Evolutionary conservation across 2,888 invertebrate genomes (phyloP).

Genomic region (Xestia ashworthii): DNA sequence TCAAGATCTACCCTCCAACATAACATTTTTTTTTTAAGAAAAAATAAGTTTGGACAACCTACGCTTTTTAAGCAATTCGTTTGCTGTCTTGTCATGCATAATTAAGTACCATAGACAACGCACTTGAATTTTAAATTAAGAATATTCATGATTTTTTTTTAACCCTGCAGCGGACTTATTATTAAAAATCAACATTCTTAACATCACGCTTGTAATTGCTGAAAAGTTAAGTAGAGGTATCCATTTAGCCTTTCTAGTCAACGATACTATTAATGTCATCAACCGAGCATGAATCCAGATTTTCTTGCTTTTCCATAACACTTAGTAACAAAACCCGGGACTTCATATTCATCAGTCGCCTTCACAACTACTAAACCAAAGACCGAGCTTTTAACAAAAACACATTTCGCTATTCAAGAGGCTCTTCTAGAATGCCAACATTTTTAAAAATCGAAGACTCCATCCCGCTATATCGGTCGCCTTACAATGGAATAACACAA

Average conservation of each 20-base stretch:
- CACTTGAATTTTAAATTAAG: conserved; percentile 43
- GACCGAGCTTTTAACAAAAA: background rate
- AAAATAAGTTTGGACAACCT: background rate
- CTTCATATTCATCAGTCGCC: background rate
- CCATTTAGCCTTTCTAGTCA: background rate
- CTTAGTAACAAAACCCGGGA: background rate
- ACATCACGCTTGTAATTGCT: background rate
- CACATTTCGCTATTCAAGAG: conserved; percentile 1
- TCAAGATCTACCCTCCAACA: background rate
- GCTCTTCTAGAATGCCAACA: conserved; percentile 30
- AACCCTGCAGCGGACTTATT: background rate
- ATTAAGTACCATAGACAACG: conserved; percentile 38
- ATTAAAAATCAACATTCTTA: background rate
- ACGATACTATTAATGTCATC: background rate
- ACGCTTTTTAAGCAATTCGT: conserved; percentile 22
- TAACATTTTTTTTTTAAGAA: conserved; percentile 7
- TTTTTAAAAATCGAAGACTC: conserved; percentile 22
- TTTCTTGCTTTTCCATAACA: background rate
- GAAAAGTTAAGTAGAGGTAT: background rate
- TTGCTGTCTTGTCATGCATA: conserved; percentile 24
- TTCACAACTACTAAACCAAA: background rate
- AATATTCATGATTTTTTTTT: background rate
- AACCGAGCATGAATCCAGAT: background rate
- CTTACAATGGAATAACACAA: conserved; percentile 50
- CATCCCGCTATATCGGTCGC: conserved; percentile 30